Evolutionary conservation across 2,888 invertebrate species (phyloP).

Genomic region (Electrophaes corylata): DNA sequence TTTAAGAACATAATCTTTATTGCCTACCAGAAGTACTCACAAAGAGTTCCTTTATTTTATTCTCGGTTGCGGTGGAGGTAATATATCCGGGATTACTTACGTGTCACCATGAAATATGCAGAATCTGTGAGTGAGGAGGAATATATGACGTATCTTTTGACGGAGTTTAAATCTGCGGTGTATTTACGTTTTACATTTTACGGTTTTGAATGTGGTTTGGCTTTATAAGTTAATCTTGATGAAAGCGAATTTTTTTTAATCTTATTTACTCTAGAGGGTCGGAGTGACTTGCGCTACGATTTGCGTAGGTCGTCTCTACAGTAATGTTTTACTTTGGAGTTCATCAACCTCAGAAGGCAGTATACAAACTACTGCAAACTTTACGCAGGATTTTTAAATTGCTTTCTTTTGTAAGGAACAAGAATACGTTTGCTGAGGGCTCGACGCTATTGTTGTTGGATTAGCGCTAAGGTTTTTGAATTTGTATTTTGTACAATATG

Average conservation of each 20-base stretch:
- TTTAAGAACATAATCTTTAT: slow-evolving; percentile 75
- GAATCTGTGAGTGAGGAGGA: slow-evolving; percentile 51
- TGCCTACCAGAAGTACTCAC: slow-evolving; percentile 56
- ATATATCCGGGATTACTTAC: slow-evolving; percentile 55
- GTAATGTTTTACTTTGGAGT: slow-evolving; percentile 37
- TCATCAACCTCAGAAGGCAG: slow-evolving; percentile 57
- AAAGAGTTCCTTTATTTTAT: slow-evolving; percentile 65
- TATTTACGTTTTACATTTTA: slow-evolving; percentile 40
- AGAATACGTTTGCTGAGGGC: slow-evolving; percentile 46
- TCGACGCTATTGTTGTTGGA: slow-evolving; percentile 44
- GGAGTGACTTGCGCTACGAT: slow-evolving; percentile 1
- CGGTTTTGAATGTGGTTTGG: not conserved
- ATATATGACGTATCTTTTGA: slow-evolving; percentile 51
- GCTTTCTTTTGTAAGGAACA: slow-evolving; percentile 62
- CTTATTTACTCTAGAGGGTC: not conserved
- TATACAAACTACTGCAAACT: slow-evolving; percentile 44
- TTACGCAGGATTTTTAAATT: slow-evolving; percentile 53
- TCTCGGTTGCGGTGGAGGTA: slow-evolving; percentile 51
- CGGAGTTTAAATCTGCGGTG: slow-evolving; percentile 44
- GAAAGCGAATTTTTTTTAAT: not conserved
- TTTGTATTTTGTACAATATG: not conserved
- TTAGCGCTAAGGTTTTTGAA: slow-evolving; percentile 32
- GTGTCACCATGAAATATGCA: slow-evolving; percentile 40
- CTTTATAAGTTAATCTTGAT: slow-evolving; percentile 1
- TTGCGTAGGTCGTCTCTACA: not conserved